Conservation (phyloP, 2,113 vertebrate species). For the Macaca fascicularis region T2T-MFA8v1.1 NC_088380.1:97644001-97644500, state of each 20-base stretch:
- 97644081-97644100: background rate
- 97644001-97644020: slow-evolving; percentile 4
- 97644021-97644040: slow-evolving; percentile 30
- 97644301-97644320: background rate
- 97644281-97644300: background rate
- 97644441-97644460: background rate
- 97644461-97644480: background rate
- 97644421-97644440: slow-evolving; percentile 1
- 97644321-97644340: background rate
- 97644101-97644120: slow-evolving; percentile 43
- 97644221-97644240: background rate
- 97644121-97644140: background rate
- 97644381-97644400: background rate
- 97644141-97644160: background rate
- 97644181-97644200: background rate
- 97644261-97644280: background rate
- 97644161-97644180: background rate
- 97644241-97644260: background rate
- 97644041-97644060: background rate
- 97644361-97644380: background rate
- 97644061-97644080: background rate
- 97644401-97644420: slow-evolving; percentile 1
- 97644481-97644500: background rate
- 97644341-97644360: slow-evolving; percentile 16
- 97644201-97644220: background rate